Base-by-base conservation (phyloP, 2,888 invertebrate species). In the Achlya flavicornis region DNA sequence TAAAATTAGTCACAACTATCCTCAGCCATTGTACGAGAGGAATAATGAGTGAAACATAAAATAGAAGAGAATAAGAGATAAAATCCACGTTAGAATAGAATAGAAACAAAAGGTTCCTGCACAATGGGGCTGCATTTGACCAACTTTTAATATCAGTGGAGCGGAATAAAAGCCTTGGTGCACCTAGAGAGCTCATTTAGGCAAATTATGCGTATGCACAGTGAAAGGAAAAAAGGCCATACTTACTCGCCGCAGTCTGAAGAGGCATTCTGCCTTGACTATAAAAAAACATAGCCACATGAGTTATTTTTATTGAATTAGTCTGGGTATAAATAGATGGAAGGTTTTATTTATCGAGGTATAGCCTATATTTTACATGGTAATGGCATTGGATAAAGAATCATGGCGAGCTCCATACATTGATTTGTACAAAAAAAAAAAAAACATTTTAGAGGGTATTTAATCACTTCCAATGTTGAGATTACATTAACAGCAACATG, bases 111-210 rank as follows among this genome's bases (percentile, higher is more conserved):
- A 80, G 80, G 72, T 65, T 63, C 67, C 63, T 73, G 77, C 76
- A 89, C 87, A 89, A 89, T 88, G 76, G 80, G 70, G 81, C 83
- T 80, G 85, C 87, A 85, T 87, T 86, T 87, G 87, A 87, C 84
- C 84, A 87, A 88, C 83, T 89, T 88, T 89, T 88, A 88, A 89
- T 88, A 85, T 84, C 79, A 81, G 74, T 79, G 79, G 81, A 69
- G 82, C 74, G 78, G 85, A 85, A 87, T 88, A 84, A 87, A 83
- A 79, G 81, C 75, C 19, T 53, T 19, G 19, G 70, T 70, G 67
- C 76, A 79, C 80, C 79, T 79, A 71, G 79, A 74, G 81, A 80
- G 85, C 87, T 89, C 88, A 88, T 89, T 89, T 88, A 83, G 85
- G 78, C 80, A 86, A 88, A 89, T 86, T 88, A 88, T 85, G 82